Evolutionary conservation across 2,888 invertebrate genomes (phyloP).

Genomic region (Phaedon cochleariae): DNA sequence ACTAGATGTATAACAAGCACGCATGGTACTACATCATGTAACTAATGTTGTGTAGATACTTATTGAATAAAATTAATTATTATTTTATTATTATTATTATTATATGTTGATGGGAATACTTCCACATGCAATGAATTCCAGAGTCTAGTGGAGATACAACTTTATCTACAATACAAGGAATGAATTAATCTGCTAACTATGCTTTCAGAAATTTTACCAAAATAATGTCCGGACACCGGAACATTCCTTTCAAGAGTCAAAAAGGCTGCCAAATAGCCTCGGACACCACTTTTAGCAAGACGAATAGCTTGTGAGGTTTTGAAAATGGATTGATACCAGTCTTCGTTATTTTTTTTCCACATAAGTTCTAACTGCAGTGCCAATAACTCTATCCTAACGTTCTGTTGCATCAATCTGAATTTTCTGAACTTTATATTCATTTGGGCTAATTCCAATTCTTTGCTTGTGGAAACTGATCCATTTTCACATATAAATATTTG

Average conservation of each 20-base stretch:
- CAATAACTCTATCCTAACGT: constrained; percentile 47
- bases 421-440: constrained; percentile 35
- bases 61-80: too few relatives aligned
- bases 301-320: constrained; percentile 35
- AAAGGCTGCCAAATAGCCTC: constrained; percentile 31
- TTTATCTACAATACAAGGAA: constrained; percentile 30
- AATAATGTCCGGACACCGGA: constrained; percentile 7
- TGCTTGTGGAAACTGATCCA: constrained; percentile 22
- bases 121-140: too few relatives aligned
- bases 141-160: constrained; percentile 27
- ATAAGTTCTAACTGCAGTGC: constrained; percentile 40
- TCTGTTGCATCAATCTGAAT: constrained; percentile 52
- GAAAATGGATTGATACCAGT: constrained; percentile 21
- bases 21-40: too few relatives aligned
- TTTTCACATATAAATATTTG: constrained; percentile 32
- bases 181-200: constrained; percentile 37
- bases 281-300: constrained; percentile 34
- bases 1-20: too few relatives aligned
- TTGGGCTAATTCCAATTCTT: constrained; percentile 29
- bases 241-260: constrained; percentile 27
- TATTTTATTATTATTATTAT: too few relatives aligned
- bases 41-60: too few relatives aligned
- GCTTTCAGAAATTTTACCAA: constrained; percentile 28
- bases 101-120: too few relatives aligned
- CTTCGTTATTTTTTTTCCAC: constrained; percentile 26